A percentile compares a stretch with the other conserved stretches of the same genome.
Conservation (phyloP, 1,140 invertebrate species). For the Episyrphus balteatus region DNA sequence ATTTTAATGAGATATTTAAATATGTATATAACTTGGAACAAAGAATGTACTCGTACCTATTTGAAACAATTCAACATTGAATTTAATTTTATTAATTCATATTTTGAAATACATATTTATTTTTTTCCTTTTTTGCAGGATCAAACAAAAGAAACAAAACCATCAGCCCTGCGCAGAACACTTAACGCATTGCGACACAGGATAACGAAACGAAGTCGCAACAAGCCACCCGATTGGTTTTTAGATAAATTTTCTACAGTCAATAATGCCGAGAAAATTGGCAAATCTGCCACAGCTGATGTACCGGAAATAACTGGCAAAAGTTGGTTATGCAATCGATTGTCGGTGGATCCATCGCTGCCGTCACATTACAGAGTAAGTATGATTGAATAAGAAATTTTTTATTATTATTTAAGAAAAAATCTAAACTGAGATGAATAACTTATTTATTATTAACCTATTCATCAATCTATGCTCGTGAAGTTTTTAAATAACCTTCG, state of each 20-base stretch:
- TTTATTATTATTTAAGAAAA: no score
- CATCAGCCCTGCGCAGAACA: conserved; percentile 28
- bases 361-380: conserved; percentile 50
- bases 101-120: neutral
- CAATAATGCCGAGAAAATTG: conserved; percentile 32
- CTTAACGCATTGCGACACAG: conserved; percentile 32
- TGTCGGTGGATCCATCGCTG: conserved; percentile 51
- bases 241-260: conserved; percentile 46
- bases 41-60: no score
- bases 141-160: conserved; percentile 26
- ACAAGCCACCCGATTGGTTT: conserved; percentile 48
- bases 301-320: conserved; percentile 36
- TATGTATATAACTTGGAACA: no score
- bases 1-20: no score
- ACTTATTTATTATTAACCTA: no score
- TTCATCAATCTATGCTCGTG: no score
- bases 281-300: conserved; percentile 28
- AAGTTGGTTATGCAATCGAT: conserved; percentile 42
- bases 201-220: conserved; percentile 30
- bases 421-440: no score
- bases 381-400: neutral
- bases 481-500: no score
- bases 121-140: conserved; percentile 14
- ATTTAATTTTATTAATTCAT: no score
- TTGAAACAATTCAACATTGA: no score